Conservation (phyloP, 2,888 invertebrate species). For the Diaprepes abbreviatus region DNA sequence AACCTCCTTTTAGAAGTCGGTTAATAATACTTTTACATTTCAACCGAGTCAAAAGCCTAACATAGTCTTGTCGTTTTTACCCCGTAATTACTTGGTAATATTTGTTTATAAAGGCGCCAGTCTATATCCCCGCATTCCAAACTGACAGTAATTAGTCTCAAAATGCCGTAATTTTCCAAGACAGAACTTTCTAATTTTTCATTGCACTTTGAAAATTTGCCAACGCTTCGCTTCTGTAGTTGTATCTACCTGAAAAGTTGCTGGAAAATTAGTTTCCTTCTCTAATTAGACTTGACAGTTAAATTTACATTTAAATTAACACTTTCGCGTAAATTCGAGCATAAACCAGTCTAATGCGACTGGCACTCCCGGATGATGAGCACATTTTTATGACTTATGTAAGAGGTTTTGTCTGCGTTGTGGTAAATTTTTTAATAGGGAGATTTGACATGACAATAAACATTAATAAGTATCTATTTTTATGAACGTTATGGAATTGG, state of each 20-base stretch:
- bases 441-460: no score
- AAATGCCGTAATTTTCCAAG: not conserved
- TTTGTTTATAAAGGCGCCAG: no score
- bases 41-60: no score
- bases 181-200: constrained; percentile 26
- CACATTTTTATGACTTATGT: constrained; percentile 12
- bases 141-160: constrained; percentile 9
- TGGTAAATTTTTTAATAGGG: not conserved
- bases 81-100: no score
- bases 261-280: constrained; percentile 37
- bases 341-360: constrained; percentile 23
- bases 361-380: not conserved
- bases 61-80: no score
- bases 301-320: constrained; percentile 44
- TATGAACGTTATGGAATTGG: no score
- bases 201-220: constrained; percentile 33
- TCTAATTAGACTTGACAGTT: constrained; percentile 40
- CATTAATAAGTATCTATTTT: no score
- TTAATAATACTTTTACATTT: no score
- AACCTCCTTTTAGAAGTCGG: no score
- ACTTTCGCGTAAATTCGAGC: constrained; percentile 34
- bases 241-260: constrained; percentile 34
- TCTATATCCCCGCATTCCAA: not conserved
- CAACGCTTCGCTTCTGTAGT: constrained; percentile 18
- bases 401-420: not conserved